Percentiles rank a stretch among this genome's conserved stretches.
These are phyloP conservation scores for Lithosia quadra DNA, from an alignment of 2,888 invertebrate genomes.

Conservation along the genomic window DNA sequence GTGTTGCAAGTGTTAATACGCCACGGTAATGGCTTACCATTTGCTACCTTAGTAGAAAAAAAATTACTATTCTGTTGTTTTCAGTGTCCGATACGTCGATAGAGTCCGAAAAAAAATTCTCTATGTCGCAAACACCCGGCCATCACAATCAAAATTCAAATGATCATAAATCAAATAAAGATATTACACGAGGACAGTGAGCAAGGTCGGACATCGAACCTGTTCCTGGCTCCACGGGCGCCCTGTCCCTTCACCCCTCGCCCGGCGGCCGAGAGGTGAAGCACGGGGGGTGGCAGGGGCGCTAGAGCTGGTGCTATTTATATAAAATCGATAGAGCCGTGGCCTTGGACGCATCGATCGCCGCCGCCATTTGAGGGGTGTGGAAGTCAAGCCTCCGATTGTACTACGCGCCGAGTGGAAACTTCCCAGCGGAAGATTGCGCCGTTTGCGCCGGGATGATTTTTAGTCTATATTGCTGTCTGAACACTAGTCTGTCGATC, in stretches of 20 bases:
- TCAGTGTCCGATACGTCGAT: background rate
- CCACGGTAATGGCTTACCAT: background rate
- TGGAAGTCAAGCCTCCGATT: constrained; percentile 77
- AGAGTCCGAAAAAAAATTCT: background rate
- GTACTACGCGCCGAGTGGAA: constrained; percentile 39
- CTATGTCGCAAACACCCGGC: background rate
- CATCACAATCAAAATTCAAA: constrained; percentile 9
- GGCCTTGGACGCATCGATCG: constrained; percentile 83
- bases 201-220: constrained; percentile 74
- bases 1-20: background rate
- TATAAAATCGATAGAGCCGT: constrained; percentile 83
- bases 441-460: constrained; percentile 12
- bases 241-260: constrained; percentile 27
- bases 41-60: background rate
- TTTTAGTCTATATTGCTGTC: background rate
- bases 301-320: constrained; percentile 79
- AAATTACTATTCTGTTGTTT: background rate
- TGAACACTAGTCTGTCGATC: background rate
- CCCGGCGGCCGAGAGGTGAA: constrained; percentile 22
- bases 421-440: constrained; percentile 17
- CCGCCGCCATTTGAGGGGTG: constrained; percentile 55
- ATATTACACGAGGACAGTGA: constrained; percentile 59
- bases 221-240: constrained; percentile 42
- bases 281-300: constrained; percentile 45
- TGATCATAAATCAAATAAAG: constrained; percentile 18